Percentiles rank a stretch among this genome's conserved stretches.
Conservation (phyloP, 1,140 invertebrate species). For the Drosophila littoralis region DNA sequence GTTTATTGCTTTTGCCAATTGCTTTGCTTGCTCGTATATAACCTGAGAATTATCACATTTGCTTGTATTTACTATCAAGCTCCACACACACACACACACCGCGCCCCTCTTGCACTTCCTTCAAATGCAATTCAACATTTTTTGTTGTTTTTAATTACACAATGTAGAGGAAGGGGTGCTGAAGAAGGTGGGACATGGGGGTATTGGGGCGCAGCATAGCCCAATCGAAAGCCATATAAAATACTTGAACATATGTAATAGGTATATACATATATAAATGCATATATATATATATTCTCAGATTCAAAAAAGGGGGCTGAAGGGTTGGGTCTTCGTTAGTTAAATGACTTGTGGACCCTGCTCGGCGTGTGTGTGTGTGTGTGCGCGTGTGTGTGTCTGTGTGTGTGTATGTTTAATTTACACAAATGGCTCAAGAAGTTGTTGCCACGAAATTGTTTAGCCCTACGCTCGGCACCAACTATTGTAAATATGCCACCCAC, state of each 20-base stretch:
- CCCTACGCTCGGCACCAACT: slow-evolving; percentile 33
- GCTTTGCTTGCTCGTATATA: too few relatives aligned
- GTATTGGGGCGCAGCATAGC: background rate
- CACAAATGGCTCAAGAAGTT: slow-evolving; percentile 47
- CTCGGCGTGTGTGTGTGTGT: background rate
- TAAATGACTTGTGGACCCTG: slow-evolving; percentile 47
- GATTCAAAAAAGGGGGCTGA: background rate
- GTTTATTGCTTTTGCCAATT: too few relatives aligned
- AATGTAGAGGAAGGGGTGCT: slow-evolving; percentile 20
- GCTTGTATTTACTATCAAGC: background rate
- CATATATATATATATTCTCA: slow-evolving; percentile 4
- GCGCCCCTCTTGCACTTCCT: background rate
- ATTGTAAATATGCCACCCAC: slow-evolving; percentile 32
- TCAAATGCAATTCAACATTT: slow-evolving; percentile 39
- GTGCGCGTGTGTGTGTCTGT: background rate
- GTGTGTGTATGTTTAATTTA: slow-evolving; percentile 40
- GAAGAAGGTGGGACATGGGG: background rate
- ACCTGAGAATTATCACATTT: background rate
- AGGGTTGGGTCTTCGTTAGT: background rate
- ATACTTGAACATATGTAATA: slow-evolving; percentile 30
- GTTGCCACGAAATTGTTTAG: slow-evolving; percentile 42
- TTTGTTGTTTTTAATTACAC: slow-evolving; percentile 46
- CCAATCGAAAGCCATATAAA: slow-evolving; percentile 16
- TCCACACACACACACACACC: background rate
- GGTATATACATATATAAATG: background rate